Conservation (phyloP, 1,140 invertebrate species). For the Nymphalis io region DNA sequence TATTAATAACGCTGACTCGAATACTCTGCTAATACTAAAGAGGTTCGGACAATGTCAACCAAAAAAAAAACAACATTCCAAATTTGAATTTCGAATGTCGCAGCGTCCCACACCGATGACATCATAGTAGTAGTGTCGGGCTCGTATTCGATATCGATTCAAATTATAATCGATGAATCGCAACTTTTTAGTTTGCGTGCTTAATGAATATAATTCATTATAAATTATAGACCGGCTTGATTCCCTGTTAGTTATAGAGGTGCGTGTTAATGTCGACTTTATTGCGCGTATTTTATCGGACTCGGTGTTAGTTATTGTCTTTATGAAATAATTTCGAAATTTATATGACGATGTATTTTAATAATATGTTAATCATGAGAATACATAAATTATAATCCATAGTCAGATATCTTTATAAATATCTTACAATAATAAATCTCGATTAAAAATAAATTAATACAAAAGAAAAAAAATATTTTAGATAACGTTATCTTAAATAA, state of each 20-base stretch:
- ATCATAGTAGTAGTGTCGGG: background rate
- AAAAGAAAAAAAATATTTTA: background rate
- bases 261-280: constrained; percentile 47
- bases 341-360: background rate
- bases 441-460: background rate
- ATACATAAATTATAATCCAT: too few relatives aligned
- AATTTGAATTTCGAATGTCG: constrained; percentile 10
- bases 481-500: background rate
- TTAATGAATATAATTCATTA: constrained; percentile 66
- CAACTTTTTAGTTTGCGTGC: constrained; percentile 59
- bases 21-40: background rate
- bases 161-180: constrained; percentile 45
- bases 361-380: background rate
- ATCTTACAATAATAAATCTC: background rate
- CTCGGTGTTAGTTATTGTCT: constrained; percentile 1
- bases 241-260: constrained; percentile 63
- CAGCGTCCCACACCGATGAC: background rate
- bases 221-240: constrained; percentile 68
- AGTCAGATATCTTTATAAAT: too few relatives aligned
- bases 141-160: constrained; percentile 40
- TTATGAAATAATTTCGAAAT: background rate
- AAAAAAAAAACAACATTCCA: constrained; percentile 4
- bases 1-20: background rate
- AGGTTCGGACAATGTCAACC: background rate
- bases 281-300: constrained; percentile 5